phyloP scores from a whole-genome alignment of 1,140 invertebrate genomes.

The Vollenhovia emeryi region DNA sequence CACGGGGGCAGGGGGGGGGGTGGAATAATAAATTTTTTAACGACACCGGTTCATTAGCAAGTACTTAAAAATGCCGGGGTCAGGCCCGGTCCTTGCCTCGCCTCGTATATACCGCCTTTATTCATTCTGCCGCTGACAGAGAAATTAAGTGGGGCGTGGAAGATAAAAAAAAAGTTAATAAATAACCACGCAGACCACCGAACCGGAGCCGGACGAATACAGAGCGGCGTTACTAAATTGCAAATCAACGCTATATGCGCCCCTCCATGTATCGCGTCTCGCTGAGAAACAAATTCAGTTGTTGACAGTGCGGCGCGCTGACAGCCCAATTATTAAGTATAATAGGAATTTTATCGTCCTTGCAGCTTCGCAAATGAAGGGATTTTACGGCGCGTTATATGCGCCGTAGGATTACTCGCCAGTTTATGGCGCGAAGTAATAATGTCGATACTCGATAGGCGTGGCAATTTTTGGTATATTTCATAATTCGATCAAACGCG shows the following conservation, averaged over 20 bases:
- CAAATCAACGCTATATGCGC: slow-evolving; percentile 27
- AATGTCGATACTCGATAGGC: neutral
- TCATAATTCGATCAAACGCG: neutral
- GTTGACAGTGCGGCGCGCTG: slow-evolving; percentile 11
- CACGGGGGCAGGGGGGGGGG: too few species aligned
- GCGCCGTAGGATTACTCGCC: neutral
- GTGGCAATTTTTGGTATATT: neutral
- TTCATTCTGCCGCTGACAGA: slow-evolving; percentile 56
- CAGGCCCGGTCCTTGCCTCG: neutral
- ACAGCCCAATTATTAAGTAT: slow-evolving; percentile 56
- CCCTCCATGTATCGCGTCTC: neutral
- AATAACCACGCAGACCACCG: slow-evolving; percentile 31
- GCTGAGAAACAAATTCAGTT: slow-evolving; percentile 46
- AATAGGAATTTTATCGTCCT: slow-evolving; percentile 47
- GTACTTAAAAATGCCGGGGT: slow-evolving; percentile 43
- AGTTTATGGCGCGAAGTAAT: neutral
- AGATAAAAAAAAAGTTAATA: slow-evolving; percentile 62
- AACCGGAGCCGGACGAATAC: slow-evolving; percentile 26
- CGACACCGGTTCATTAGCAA: slow-evolving; percentile 46
- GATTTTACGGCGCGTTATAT: neutral
- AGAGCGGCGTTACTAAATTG: slow-evolving; percentile 52
- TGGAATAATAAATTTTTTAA: slow-evolving; percentile 57
- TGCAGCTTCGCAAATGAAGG: neutral
- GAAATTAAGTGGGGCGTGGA: slow-evolving; percentile 53
- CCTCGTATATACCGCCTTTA: slow-evolving; percentile 9